phyloP scores from a whole-genome alignment of 2,797 vertebrate species.

The Triplophysa yarkandensis region DNA sequence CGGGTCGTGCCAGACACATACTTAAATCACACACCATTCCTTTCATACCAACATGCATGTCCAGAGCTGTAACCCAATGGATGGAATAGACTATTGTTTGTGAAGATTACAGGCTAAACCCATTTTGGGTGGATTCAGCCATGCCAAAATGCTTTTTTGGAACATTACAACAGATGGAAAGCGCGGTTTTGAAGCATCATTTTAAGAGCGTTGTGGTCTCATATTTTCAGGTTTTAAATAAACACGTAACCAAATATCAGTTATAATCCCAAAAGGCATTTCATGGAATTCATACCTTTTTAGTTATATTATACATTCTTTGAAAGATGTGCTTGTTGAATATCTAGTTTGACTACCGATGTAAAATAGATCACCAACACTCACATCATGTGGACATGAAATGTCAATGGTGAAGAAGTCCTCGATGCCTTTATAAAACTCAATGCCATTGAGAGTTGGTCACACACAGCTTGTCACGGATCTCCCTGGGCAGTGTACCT shows the following conservation, averaged over 20 bases:
- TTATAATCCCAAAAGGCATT: background rate
- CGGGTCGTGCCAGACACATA: constrained; percentile 55
- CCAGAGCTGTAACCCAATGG: constrained; percentile 50
- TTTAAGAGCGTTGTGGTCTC: background rate
- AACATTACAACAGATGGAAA: constrained; percentile 20
- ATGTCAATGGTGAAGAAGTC: constrained; percentile 1
- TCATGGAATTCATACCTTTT: no score
- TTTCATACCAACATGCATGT: constrained; percentile 59
- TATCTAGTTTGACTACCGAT: background rate
- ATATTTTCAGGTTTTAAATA: background rate
- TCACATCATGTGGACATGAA: background rate
- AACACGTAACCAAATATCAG: background rate
- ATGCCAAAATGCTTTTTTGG: constrained; percentile 38
- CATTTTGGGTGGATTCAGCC: constrained; percentile 41
- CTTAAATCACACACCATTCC: constrained; percentile 48
- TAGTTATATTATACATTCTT: no score
- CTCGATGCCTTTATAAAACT: constrained; percentile 30
- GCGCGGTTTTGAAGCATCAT: background rate
- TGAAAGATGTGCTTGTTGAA: background rate
- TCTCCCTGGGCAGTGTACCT: constrained; percentile 49
- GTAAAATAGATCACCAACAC: background rate
- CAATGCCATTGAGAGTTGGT: constrained; percentile 64
- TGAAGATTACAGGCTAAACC: constrained; percentile 55
- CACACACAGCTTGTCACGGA: constrained; percentile 63
- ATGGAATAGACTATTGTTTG: constrained; percentile 65